phyloP scores from a whole-genome alignment of 1,140 invertebrate species.

The Drosophila subobscura region DNA sequence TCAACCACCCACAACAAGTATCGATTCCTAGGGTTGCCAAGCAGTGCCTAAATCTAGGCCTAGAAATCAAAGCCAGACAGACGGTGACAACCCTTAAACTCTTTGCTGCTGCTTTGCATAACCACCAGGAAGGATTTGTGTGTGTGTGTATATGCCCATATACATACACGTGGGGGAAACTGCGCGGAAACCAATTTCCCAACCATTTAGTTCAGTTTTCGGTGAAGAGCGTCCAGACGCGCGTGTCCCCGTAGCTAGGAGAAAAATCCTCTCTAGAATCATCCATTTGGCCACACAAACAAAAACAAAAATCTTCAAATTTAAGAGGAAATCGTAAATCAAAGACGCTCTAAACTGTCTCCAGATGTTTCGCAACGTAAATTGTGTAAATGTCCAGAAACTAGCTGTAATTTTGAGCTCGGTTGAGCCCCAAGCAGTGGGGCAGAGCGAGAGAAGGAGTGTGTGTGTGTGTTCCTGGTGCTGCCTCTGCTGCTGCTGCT shows the following conservation, averaged over 20 bases:
- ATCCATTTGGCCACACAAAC: background rate
- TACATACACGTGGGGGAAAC: slow-evolving; percentile 62
- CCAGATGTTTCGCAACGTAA: no score
- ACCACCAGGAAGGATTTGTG: slow-evolving; percentile 43
- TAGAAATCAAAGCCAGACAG: slow-evolving; percentile 62
- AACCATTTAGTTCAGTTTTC: slow-evolving; percentile 43
- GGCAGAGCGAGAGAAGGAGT: background rate
- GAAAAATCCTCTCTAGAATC: background rate
- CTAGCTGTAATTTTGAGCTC: no score
- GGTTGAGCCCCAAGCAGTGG: background rate
- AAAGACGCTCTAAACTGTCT: no score
- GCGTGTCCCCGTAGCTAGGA: slow-evolving; percentile 20
- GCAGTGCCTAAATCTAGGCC: slow-evolving; percentile 43
- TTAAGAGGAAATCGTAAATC: no score
- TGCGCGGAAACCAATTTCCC: slow-evolving; percentile 46
- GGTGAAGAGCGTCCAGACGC: slow-evolving; percentile 45
- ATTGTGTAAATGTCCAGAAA: no score
- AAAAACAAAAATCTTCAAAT: background rate
- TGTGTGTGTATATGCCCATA: slow-evolving; percentile 54
- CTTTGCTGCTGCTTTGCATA: slow-evolving; percentile 72
- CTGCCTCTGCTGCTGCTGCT: background rate
- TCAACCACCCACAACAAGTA: slow-evolving; percentile 65
- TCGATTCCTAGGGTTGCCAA: slow-evolving; percentile 68
- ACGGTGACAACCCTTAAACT: slow-evolving; percentile 59
- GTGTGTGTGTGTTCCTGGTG: slow-evolving; percentile 2